Percentiles rank a stretch among this genome's conserved stretches.
These are phyloP conservation scores for Escarpia spicata DNA, from an alignment of 2,888 invertebrate genomes.

Conservation along the genomic window DNA sequence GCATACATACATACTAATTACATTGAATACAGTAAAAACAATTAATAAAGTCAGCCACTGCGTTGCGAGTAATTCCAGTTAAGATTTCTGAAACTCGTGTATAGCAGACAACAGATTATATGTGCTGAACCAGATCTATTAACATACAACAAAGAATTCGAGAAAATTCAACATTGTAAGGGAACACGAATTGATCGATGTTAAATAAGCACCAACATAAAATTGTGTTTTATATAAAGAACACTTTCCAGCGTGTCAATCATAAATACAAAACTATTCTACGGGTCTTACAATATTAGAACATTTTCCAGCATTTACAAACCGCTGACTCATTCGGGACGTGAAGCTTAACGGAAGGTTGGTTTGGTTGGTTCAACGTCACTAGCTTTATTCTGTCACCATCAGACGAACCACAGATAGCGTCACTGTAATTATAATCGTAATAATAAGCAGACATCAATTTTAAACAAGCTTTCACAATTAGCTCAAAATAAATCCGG, in stretches of 20 bases:
- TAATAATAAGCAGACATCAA: background rate
- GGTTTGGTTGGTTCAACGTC: background rate
- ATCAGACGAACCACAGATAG: background rate
- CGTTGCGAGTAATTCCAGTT: background rate
- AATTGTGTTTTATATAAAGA: background rate
- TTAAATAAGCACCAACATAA: background rate
- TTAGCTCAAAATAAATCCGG: background rate
- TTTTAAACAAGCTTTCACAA: background rate
- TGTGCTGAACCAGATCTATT: background rate
- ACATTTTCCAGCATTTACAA: conserved; percentile 6
- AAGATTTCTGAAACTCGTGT: background rate
- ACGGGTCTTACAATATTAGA: background rate
- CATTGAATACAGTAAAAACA: background rate
- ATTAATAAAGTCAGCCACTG: background rate
- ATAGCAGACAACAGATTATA: background rate
- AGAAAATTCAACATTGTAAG: background rate
- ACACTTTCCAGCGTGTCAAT: background rate
- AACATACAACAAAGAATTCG: background rate
- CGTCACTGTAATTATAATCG: background rate
- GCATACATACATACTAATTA: background rate
- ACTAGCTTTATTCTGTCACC: background rate
- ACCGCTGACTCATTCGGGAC: background rate
- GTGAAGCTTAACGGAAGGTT: background rate
- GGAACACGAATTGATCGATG: background rate
- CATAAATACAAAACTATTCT: background rate